A percentile compares a stretch with the other conserved stretches of the same genome.
phyloP scores from a whole-genome alignment of 2,113 vertebrate species.

The Lampris megalopsis region DNA sequence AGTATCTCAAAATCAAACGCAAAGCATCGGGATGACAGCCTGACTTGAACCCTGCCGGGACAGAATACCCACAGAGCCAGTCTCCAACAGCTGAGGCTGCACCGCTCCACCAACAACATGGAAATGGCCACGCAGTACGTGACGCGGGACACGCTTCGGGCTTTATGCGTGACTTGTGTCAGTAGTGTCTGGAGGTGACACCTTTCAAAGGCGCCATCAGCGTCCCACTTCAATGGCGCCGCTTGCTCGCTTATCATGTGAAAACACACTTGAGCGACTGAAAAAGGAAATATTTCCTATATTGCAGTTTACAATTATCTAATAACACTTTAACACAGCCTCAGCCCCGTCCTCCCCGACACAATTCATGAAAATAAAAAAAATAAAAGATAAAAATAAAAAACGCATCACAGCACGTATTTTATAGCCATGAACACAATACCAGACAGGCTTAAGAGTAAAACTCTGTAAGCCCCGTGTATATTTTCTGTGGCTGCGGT shows the following conservation, averaged over 20 bases:
- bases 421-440: slow-evolving; percentile 23
- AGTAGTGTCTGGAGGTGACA: slow-evolving; percentile 34
- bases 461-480: slow-evolving; percentile 23
- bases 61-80: slow-evolving; percentile 38
- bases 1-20: too few species aligned
- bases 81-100: slow-evolving; percentile 26
- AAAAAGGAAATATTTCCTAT: background rate
- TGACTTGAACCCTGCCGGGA: slow-evolving; percentile 54
- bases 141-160: slow-evolving; percentile 6
- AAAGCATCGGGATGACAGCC: slow-evolving; percentile 50
- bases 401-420: too few species aligned
- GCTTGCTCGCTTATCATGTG: slow-evolving; percentile 33
- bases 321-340: slow-evolving; percentile 20
- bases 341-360: background rate
- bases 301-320: slow-evolving; percentile 16
- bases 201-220: slow-evolving; percentile 48
- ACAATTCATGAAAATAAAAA: background rate
- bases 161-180: slow-evolving; percentile 21
- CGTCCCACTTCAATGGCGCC: slow-evolving; percentile 35
- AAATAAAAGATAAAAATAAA: too few species aligned
- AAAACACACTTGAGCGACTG: slow-evolving; percentile 4
- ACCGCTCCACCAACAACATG: slow-evolving; percentile 29
- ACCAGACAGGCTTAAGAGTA: slow-evolving; percentile 35
- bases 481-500: slow-evolving; percentile 39
- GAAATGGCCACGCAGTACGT: slow-evolving; percentile 11